These are phyloP conservation scores for Chrysodeixis includens DNA, from an alignment of 2,888 invertebrate species.

Conservation along the genomic window DNA sequence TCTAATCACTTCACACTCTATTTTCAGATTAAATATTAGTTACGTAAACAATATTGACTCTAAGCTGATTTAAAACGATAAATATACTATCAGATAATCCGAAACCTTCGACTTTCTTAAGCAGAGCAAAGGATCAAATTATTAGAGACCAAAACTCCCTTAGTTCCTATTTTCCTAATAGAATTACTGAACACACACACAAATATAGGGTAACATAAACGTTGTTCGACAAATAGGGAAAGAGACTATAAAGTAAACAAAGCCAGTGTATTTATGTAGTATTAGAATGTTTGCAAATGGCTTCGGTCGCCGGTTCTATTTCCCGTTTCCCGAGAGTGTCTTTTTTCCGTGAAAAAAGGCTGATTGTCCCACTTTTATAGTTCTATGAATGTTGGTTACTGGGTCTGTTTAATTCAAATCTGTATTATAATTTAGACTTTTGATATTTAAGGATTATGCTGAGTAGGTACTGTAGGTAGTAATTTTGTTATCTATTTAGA, in stretches of 20 bases:
- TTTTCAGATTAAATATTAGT: too few species aligned
- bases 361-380: conserved; percentile 8
- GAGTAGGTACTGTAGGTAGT: too few species aligned
- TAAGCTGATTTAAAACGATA: too few species aligned
- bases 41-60: too few species aligned
- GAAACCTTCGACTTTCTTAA: too few species aligned
- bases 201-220: background rate
- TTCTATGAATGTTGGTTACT: background rate
- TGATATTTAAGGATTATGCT: background rate
- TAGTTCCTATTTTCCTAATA: background rate
- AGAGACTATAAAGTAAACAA: background rate
- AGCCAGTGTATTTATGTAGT: conserved; percentile 13
- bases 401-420: background rate
- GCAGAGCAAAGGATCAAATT: background rate
- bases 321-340: conserved; percentile 7
- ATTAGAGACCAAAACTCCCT: background rate
- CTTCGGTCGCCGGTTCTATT: conserved; percentile 2
- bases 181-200: background rate
- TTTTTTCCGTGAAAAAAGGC: conserved; percentile 11
- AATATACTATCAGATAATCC: too few species aligned
- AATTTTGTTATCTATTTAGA: too few species aligned
- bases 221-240: background rate
- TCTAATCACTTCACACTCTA: too few species aligned
- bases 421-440: background rate
- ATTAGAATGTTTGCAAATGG: conserved; percentile 8